These are phyloP conservation scores for Cydia amplana DNA, from an alignment of 1,140 invertebrate genomes.

Conservation along the genomic window DNA sequence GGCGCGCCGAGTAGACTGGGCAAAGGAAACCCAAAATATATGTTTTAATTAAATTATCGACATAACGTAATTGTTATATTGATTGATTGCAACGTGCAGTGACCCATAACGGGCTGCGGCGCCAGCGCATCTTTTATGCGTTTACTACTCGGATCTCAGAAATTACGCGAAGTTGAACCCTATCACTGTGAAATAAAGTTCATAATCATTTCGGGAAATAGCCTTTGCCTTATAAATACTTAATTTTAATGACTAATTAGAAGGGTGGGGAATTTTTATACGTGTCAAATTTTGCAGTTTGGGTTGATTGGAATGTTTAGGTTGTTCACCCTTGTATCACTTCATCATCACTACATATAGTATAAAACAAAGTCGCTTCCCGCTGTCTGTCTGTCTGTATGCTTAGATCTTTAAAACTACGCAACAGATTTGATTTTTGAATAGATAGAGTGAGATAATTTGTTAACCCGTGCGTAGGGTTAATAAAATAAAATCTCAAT, in stretches of 20 bases:
- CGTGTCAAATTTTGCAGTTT: constrained; percentile 5
- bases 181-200: too few relatives aligned
- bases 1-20: too few relatives aligned
- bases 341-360: too few relatives aligned
- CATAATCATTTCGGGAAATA: too few relatives aligned
- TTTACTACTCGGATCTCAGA: not conserved
- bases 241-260: constrained; percentile 7
- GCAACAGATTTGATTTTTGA: too few relatives aligned
- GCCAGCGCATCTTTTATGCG: not conserved
- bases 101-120: not conserved
- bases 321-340: not conserved
- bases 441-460: too few relatives aligned
- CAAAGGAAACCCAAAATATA: not conserved
- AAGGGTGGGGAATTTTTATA: not conserved
- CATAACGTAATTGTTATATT: not conserved
- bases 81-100: constrained; percentile 7
- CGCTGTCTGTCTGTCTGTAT: too few relatives aligned
- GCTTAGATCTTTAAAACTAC: too few relatives aligned
- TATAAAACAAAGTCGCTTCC: too few relatives aligned
- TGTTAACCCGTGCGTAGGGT: too few relatives aligned
- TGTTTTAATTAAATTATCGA: not conserved
- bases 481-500: too few relatives aligned
- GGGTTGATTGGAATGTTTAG: not conserved
- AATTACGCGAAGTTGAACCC: not conserved
- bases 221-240: too few relatives aligned